Conservation (phyloP, 2,888 invertebrate genomes). For the Thecocarcelia acutangulata region DNA sequence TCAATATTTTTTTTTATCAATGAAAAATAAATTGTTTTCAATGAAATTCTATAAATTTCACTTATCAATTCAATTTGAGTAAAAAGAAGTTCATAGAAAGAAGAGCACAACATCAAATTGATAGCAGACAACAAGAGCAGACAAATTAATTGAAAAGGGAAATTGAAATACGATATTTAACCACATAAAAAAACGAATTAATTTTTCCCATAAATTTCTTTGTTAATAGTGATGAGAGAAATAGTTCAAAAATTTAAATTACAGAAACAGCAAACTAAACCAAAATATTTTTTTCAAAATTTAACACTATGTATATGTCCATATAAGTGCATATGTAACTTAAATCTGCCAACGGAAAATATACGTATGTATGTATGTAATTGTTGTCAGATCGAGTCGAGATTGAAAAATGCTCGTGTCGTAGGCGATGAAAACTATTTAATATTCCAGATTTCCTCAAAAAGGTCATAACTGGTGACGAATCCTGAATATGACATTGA, state of each 20-base stretch:
- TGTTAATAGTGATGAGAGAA: not conserved
- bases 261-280: too few species aligned
- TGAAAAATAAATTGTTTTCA: constrained; percentile 40
- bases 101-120: constrained; percentile 7
- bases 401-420: too few species aligned
- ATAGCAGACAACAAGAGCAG: constrained; percentile 28
- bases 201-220: not conserved
- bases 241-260: not conserved
- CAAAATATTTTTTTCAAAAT: too few species aligned
- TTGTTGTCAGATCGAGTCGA: too few species aligned
- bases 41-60: constrained; percentile 38
- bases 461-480: too few species aligned
- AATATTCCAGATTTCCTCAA: too few species aligned
- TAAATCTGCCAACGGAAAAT: too few species aligned
- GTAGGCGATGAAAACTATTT: too few species aligned
- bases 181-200: not conserved
- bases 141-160: constrained; percentile 40
- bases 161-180: constrained; percentile 36
- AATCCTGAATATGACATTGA: too few species aligned
- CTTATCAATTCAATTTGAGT: constrained; percentile 38
- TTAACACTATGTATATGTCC: too few species aligned
- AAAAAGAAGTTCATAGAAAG: constrained; percentile 35
- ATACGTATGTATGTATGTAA: too few species aligned
- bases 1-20: constrained; percentile 5
- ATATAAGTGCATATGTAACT: too few species aligned